phyloP scores from a whole-genome alignment of 2,888 invertebrate genomes.

The Gymnosoma rotundatum region DNA sequence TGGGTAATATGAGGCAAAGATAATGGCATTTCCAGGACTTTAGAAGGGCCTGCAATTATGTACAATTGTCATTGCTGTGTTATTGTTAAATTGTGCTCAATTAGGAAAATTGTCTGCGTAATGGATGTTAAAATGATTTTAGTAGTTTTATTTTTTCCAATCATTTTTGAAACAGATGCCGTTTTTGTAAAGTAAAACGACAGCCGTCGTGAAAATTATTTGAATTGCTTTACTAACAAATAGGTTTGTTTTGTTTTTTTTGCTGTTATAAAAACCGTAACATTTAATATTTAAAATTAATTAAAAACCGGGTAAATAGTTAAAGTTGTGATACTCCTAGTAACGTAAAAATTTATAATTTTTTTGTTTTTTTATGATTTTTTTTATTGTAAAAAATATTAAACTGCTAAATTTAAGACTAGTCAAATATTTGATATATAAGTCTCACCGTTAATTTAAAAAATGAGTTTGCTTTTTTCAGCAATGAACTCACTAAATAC shows the following conservation, averaged over 20 bases:
- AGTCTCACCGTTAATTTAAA: too few species aligned
- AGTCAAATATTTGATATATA: too few species aligned
- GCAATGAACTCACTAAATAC: too few species aligned
- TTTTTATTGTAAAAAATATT: too few species aligned
- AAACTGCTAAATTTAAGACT: too few species aligned
- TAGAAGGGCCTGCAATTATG: constrained; percentile 28
- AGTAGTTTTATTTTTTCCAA: constrained; percentile 21
- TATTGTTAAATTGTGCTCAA: constrained; percentile 72
- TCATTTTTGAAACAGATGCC: constrained; percentile 78
- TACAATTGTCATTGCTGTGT: constrained; percentile 46
- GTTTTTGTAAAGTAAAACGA: constrained; percentile 77
- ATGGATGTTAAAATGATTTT: constrained; percentile 79
- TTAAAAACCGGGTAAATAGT: too few species aligned
- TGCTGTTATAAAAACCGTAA: not conserved
- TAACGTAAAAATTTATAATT: too few species aligned
- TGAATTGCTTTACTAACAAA: not conserved
- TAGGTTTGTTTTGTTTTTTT: not conserved
- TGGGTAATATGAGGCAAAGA: not conserved
- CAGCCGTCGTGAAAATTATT: constrained; percentile 15
- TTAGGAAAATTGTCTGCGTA: constrained; percentile 79
- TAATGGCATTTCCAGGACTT: constrained; percentile 35
- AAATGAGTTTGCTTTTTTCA: too few species aligned
- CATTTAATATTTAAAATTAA: not conserved
- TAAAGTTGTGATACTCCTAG: too few species aligned
- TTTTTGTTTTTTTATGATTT: too few species aligned